Percentiles rank a stretch among this genome's conserved stretches.
phyloP scores from a whole-genome alignment of 1,140 invertebrate genomes.

The Grapholita molesta region DNA sequence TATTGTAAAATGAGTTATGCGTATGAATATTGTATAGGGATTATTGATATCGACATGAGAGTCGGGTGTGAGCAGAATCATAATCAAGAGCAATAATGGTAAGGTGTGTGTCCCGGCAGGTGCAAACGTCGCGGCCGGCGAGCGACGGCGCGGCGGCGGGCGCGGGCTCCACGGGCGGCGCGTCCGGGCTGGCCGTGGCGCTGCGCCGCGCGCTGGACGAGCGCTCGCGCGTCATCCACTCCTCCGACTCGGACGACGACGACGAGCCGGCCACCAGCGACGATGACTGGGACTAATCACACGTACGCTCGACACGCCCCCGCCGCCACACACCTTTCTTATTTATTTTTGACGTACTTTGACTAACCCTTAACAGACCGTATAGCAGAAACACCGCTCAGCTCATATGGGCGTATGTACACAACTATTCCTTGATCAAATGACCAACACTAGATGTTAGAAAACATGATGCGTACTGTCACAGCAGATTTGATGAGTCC shows the following conservation, averaged over 20 bases:
- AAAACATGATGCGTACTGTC: too few species aligned
- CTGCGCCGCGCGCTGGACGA: constrained; percentile 88
- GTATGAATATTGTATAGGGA: too few species aligned
- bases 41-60: too few species aligned
- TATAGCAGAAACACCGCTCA: too few species aligned
- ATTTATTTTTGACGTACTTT: not conserved
- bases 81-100: not conserved
- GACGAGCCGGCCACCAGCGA: constrained; percentile 79
- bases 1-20: too few species aligned
- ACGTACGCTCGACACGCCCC: not conserved
- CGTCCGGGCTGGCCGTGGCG: constrained; percentile 86
- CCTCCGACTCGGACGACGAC: constrained; percentile 79
- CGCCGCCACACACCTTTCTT: not conserved
- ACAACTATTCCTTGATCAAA: too few species aligned
- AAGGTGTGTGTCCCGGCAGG: not conserved
- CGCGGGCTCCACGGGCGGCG: constrained; percentile 42
- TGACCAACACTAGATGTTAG: too few species aligned
- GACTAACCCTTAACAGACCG: too few species aligned
- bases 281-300: constrained; percentile 84
- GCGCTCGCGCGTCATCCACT: constrained; percentile 84
- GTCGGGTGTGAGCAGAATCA: too few species aligned
- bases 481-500: too few species aligned
- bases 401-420: too few species aligned
- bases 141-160: constrained; percentile 25
- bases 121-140: constrained; percentile 34